A percentile compares a stretch with the other conserved stretches of the same genome.
These are phyloP conservation scores for Regulus satrapa DNA, from an alignment of 2,113 vertebrate species.

Conservation along the genomic window DNA sequence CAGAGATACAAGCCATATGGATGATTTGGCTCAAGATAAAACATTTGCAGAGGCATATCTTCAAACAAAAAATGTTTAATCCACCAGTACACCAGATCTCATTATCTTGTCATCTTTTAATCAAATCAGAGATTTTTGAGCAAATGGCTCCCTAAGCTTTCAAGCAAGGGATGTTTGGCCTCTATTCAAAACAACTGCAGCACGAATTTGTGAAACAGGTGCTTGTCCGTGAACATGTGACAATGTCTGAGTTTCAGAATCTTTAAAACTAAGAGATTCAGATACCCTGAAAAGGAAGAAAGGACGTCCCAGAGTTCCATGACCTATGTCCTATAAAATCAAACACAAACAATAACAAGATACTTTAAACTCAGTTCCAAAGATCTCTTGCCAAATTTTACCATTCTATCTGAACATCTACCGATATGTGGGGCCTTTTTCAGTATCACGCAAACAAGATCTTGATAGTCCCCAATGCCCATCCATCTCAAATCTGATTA, in stretches of 20 bases:
- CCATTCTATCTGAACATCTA: neutral
- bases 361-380: neutral
- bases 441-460: neutral
- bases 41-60: neutral
- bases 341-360: conserved; percentile 34
- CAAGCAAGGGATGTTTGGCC: neutral
- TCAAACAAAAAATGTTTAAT: neutral
- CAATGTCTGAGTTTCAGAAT: neutral
- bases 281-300: conserved; percentile 79
- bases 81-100: neutral
- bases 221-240: neutral
- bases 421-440: neutral
- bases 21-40: neutral
- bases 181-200: neutral
- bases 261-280: neutral
- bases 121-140: neutral
- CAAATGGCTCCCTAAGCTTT: neutral
- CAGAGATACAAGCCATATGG: neutral
- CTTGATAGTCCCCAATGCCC: neutral
- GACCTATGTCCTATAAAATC: conserved; percentile 69
- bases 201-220: neutral
- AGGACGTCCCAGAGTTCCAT: conserved; percentile 46
- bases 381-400: neutral
- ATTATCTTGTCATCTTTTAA: neutral
- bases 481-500: neutral